Percentiles rank a stretch among this genome's conserved stretches.
Evolutionary conservation across 2,888 invertebrate species (phyloP).

Genomic region (Agonopterix heracliana): DNA sequence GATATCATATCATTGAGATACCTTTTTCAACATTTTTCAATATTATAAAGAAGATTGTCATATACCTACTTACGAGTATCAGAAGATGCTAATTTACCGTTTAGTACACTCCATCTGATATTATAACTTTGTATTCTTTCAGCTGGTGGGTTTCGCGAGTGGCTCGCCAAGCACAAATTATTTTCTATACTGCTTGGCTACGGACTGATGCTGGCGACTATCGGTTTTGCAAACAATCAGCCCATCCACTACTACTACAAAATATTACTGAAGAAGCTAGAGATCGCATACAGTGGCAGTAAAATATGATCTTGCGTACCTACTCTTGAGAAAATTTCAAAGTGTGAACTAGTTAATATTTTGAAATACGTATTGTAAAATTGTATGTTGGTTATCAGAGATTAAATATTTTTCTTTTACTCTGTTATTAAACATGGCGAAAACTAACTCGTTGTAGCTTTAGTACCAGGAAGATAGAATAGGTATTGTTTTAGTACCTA

Average conservation of each 20-base stretch:
- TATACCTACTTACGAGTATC: too few species aligned
- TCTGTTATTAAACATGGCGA: too few species aligned
- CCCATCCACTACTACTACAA: conserved; percentile 79
- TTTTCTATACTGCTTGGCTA: conserved; percentile 79
- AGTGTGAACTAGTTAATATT: too few species aligned
- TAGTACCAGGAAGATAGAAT: too few species aligned
- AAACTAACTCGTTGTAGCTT: too few species aligned
- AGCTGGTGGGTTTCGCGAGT: conserved; percentile 64
- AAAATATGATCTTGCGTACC: not conserved
- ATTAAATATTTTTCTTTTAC: too few species aligned
- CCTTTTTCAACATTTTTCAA: too few species aligned
- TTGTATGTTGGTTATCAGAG: too few species aligned
- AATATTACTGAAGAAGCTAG: conserved; percentile 66
- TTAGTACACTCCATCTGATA: not conserved
- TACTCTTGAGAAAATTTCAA: not conserved
- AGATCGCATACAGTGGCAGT: conserved; percentile 42
- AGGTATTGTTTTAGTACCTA: too few species aligned
- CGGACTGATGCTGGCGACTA: conserved; percentile 77
- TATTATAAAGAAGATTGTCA: too few species aligned
- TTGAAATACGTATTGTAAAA: too few species aligned
- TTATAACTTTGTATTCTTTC: conserved; percentile 21
- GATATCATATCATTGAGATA: too few species aligned
- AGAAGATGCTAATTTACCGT: not conserved
- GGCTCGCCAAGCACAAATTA: conserved; percentile 78
- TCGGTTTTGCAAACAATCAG: conserved; percentile 79